A percentile compares a stretch with the other conserved stretches of the same genome.
These are phyloP conservation scores for Magallana nippona DNA, from an alignment of 2,888 invertebrate genomes.

Conservation along the genomic window DNA sequence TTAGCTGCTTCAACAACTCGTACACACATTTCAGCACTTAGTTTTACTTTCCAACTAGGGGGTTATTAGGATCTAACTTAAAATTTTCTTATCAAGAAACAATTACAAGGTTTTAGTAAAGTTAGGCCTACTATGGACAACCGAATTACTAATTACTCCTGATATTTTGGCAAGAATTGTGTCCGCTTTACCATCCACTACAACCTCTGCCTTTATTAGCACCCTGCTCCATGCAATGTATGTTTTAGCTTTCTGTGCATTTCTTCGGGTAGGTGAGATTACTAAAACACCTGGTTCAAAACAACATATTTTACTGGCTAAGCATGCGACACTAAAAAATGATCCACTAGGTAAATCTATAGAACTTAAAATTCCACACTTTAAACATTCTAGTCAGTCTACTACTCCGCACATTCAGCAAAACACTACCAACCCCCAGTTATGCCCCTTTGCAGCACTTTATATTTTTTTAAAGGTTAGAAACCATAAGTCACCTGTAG, in stretches of 20 bases:
- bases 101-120: conserved; percentile 36
- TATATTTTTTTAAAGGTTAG: not conserved
- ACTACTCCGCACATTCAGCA: conserved; percentile 20
- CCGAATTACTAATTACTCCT: conserved; percentile 40
- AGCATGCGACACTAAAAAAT: not conserved
- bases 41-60: not conserved
- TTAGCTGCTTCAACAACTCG: not conserved
- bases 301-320: not conserved
- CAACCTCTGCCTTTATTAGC: not conserved
- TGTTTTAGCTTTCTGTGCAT: not conserved
- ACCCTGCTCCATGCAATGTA: not conserved
- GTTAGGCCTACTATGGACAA: conserved; percentile 13
- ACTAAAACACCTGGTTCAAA: not conserved
- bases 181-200: conserved; percentile 1
- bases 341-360: not conserved
- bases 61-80: conserved; percentile 28
- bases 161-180: not conserved
- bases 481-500: not conserved
- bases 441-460: not conserved
- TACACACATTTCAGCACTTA: conserved; percentile 40
- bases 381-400: conserved; percentile 22
- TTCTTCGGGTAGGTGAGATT: not conserved
- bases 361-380: conserved; percentile 12
- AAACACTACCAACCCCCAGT: not conserved
- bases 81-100: conserved; percentile 30